Percentiles rank a stretch among this genome's conserved stretches.
phyloP scores from a whole-genome alignment of 2,113 vertebrate genomes.

The Nymphicus hollandicus region DNA sequence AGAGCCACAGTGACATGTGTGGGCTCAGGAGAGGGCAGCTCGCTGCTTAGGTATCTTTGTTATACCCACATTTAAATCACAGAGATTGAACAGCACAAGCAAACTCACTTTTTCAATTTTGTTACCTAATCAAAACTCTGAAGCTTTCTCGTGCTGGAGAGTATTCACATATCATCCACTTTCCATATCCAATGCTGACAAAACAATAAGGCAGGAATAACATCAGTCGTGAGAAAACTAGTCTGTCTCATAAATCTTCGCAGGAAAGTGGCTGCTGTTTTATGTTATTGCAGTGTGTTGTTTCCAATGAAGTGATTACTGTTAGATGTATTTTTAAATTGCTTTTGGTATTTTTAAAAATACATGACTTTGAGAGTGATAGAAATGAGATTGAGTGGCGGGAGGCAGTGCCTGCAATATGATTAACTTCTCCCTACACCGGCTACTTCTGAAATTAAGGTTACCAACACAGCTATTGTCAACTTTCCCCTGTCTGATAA shows the following conservation, averaged over 20 bases:
- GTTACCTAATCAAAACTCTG: conserved; percentile 59
- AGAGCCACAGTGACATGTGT: not conserved
- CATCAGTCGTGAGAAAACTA: conserved; percentile 28
- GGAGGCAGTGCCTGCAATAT: conserved; percentile 38
- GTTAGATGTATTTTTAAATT: conserved; percentile 57
- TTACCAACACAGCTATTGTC: conserved; percentile 28
- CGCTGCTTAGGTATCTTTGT: not conserved
- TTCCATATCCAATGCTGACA: conserved; percentile 69
- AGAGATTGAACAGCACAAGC: conserved; percentile 8
- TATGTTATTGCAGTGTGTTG: conserved; percentile 62
- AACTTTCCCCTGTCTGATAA: conserved; percentile 23
- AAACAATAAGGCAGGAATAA: conserved; percentile 54
- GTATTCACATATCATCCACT: conserved; percentile 59
- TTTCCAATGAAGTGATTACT: conserved; percentile 49
- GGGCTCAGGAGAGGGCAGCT: not conserved
- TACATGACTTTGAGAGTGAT: conserved; percentile 46
- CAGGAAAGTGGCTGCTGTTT: conserved; percentile 60
- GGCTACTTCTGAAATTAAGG: conserved; percentile 62
- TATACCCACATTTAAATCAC: conserved; percentile 23
- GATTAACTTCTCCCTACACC: conserved; percentile 59
- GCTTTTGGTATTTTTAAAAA: conserved; percentile 68
- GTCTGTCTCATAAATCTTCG: conserved; percentile 60
- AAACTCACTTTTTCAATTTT: conserved; percentile 61
- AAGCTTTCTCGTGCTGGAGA: conserved; percentile 57
- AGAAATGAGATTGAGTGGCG: conserved; percentile 14